Evolutionary conservation across 1,140 invertebrate genomes (phyloP), one percentile per base, ranked within the genome.

Genomic region (Papilio dardanus): DNA sequence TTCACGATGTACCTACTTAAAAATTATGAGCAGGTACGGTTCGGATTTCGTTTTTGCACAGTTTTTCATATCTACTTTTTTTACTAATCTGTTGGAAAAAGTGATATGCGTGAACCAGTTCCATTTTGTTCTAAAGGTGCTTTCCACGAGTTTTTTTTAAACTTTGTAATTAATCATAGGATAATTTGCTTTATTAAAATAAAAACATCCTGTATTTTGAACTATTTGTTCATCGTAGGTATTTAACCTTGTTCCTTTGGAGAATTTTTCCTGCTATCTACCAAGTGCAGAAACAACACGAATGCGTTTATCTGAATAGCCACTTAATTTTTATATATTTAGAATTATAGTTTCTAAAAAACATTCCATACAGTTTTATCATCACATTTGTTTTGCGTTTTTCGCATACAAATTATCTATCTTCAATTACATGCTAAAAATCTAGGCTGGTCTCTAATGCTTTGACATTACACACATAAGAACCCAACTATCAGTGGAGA

Each of bases 131-230:
- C n/a, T n/a, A n/a, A n/a, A n/a, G n/a, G n/a, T n/a, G n/a, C n/a
- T n/a, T n/a, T n/a, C n/a, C n/a, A n/a, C n/a, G n/a, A n/a, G n/a
- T n/a, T n/a, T n/a, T n/a, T n/a, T n/a, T n/a, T n/a, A n/a, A n/a
- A n/a, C n/a, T n/a, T 35, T 7, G 33, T 12, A 37, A 37, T 37
- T 1, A 37, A 37, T 37, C 35, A 8, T 37, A 37, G 0, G 14
- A 37, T n/a, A 4, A 73, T 54, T 10, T 7, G 14, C 21, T 58
- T 10, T 2, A 54, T 24, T 3, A 58, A 24, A 28, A 58, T 14
- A 3, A 28, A 58, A 33, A 54, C 71, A 73, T 8, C 40, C 71
- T 73, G 71, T 73, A 58, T 30, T 10, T 58, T 58, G 54, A 58
- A 28, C 54, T 58, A 58, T 58, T 58, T 58, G 54, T 58, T 58